Conservation (phyloP, 2,888 invertebrate species). For the Cryptus armator region DNA sequence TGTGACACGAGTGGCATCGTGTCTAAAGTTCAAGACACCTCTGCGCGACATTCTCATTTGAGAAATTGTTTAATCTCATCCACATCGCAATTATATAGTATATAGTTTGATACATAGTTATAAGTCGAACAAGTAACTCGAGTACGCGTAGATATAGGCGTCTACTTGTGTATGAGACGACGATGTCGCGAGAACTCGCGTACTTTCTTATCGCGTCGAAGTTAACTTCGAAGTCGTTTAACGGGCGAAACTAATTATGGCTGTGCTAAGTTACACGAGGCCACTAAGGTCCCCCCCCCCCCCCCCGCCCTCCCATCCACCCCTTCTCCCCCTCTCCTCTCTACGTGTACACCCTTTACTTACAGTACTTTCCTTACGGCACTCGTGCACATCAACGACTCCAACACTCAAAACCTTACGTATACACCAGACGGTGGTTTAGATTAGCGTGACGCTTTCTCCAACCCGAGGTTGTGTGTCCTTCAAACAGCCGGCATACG, state of each 20-base stretch:
- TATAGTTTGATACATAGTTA: background rate
- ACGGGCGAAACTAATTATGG: constrained; percentile 80
- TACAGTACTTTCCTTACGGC: constrained; percentile 35
- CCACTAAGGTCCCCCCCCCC: constrained; percentile 18
- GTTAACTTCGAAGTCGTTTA: constrained; percentile 79
- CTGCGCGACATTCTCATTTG: background rate
- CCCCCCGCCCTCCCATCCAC: constrained; percentile 47
- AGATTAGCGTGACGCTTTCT: constrained; percentile 73
- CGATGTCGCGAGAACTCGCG: constrained; percentile 53
- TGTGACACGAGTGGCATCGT: background rate
- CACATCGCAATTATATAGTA: background rate
- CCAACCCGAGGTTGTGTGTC: constrained; percentile 40
- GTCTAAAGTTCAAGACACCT: background rate
- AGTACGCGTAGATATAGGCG: constrained; percentile 18
- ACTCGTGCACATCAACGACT: constrained; percentile 38
- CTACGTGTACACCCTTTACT: constrained; percentile 12
- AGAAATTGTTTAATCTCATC: constrained; percentile 8
- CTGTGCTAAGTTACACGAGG: constrained; percentile 63
- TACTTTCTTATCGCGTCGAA: constrained; percentile 71
- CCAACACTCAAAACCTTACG: constrained; percentile 37
- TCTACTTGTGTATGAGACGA: constrained; percentile 40
- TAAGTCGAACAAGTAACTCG: background rate
- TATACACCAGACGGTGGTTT: constrained; percentile 49
- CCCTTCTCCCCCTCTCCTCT: no score
- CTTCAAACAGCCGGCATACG: constrained; percentile 40